Base-by-base conservation (phyloP, 2,888 invertebrate genomes). In the Sminthurinus aureus region DNA sequence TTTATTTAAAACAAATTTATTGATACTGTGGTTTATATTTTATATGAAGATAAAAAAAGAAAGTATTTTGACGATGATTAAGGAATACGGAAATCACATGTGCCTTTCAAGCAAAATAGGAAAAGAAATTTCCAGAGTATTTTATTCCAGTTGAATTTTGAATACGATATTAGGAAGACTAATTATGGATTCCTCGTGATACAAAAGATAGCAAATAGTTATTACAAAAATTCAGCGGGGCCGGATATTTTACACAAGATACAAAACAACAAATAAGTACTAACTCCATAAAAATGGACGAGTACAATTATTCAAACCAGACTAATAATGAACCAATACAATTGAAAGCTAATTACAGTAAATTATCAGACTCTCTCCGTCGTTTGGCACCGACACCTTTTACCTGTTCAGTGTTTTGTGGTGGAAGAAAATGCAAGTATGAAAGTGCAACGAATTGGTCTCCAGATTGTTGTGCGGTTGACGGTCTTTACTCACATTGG, bases 401-500 rank as follows among this genome's bases (percentile, higher is more conserved):
- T 83, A 94, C 95, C 89, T 96, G 96, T 90, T 94, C 94, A 66
- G 92, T 96, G 88, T 96, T 96, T 91, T 96, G 96, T 90, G 96
- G 96, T 0, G 96, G 96, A 0, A 91, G 93, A 66, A 92, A 94
- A 84, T 97, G 96, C 91, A 94, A 94, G 90, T 96, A 96, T 91
- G 96, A 96, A 90, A 92, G 92, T 87, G 92, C 93, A 0, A 92
- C 93, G 83, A 92, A 92, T 83, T 93, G 93, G 92, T 91, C 92
- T 86, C 90, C 92, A 74, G 90, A 92, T 80, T 91, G 93, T 90
- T 91, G 93, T 91, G 96, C 95, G 0, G 93, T 97, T 85, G 93
- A 94, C 87, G 96, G 96, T 73, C 91, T 96, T 52, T 96, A 94
- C 90, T 96, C 96, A 0, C 94, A 95, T 89, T 96, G 96, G 96